Conservation (phyloP, 2,113 vertebrate species). For the Pelodiscus sinensis region DNA sequence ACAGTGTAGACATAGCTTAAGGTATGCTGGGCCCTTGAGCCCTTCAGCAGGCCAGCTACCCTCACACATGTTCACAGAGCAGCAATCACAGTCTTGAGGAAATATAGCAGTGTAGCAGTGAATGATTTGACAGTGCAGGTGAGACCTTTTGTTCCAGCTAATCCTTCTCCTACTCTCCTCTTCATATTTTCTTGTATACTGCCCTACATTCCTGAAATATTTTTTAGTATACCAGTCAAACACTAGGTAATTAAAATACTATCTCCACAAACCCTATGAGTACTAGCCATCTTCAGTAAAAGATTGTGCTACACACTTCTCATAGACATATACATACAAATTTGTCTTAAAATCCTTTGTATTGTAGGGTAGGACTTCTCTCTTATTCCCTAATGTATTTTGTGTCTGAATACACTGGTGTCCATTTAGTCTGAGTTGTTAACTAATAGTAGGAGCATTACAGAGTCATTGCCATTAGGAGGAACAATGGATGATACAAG, state of each 20-base stretch:
- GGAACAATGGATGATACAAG: neutral
- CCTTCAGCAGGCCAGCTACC: neutral
- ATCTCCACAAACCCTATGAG: neutral
- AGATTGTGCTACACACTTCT: neutral
- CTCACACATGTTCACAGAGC: neutral
- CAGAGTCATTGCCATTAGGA: neutral
- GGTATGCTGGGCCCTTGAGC: neutral
- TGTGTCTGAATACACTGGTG: neutral
- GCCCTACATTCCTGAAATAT: neutral
- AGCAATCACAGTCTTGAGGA: neutral
- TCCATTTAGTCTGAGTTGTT: neutral
- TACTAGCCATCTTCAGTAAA: neutral
- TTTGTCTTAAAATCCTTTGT: neutral
- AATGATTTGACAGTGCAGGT: neutral
- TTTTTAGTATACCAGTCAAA: neutral
- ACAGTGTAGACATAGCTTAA: no score
- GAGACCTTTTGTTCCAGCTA: neutral
- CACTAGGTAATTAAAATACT: neutral
- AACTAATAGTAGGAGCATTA: neutral
- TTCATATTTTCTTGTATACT: neutral
- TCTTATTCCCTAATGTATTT: neutral
- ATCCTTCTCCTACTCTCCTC: neutral
- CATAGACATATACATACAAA: neutral
- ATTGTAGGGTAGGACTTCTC: neutral
- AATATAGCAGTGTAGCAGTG: neutral